phyloP scores from a whole-genome alignment of 2,113 vertebrate species.

The Chaenogobius annularis region DNA sequence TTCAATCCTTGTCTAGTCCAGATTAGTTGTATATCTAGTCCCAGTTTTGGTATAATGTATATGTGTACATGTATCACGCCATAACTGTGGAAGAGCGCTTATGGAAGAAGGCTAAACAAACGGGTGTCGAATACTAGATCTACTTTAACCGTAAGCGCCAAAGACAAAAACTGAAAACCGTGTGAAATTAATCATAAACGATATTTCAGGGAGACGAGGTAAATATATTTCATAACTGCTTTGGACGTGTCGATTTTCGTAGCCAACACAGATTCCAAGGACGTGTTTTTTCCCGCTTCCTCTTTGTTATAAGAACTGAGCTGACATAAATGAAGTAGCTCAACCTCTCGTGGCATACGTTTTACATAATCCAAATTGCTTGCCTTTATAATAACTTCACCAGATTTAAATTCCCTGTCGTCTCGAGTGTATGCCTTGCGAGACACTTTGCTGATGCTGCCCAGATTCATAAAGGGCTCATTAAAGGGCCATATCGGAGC shows the following conservation, averaged over 20 bases:
- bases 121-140: too few relatives aligned
- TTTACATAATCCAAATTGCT: neutral
- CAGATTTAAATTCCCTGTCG: neutral
- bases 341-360: neutral
- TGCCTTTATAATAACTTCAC: neutral
- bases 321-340: neutral
- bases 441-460: neutral
- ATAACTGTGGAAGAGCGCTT: too few relatives aligned
- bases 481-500: constrained; percentile 4
- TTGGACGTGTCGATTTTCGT: neutral
- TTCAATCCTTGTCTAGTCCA: too few relatives aligned
- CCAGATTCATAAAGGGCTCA: neutral
- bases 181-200: too few relatives aligned
- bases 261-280: neutral
- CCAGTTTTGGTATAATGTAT: too few relatives aligned
- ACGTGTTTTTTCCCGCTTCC: neutral
- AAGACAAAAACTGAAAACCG: too few relatives aligned
- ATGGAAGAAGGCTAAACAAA: too few relatives aligned
- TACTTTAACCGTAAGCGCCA: too few relatives aligned
- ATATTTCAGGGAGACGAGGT: neutral
- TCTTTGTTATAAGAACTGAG: neutral
- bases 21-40: too few relatives aligned
- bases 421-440: neutral
- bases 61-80: too few relatives aligned
- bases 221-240: neutral